Conservation (phyloP, 2,888 invertebrate genomes). For the Chrysotoxum bicinctum region DNA sequence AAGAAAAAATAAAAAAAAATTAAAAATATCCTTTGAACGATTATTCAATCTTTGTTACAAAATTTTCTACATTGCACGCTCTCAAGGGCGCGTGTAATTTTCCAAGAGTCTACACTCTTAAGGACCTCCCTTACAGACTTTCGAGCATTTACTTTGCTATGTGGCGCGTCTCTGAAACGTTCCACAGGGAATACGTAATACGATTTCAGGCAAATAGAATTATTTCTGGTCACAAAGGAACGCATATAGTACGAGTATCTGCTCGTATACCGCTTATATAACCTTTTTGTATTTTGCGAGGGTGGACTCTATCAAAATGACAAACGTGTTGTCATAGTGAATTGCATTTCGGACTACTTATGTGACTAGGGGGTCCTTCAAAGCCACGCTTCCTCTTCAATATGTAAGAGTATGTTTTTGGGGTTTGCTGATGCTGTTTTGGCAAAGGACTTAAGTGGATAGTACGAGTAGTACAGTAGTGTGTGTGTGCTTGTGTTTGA, state of each 20-base stretch:
- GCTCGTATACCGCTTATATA: not conserved
- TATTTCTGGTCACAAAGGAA: conserved; percentile 34
- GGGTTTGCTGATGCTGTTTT: not conserved
- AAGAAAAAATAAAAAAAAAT: not conserved
- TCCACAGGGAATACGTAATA: conserved; percentile 50
- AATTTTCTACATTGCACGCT: conserved; percentile 23
- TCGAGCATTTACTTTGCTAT: not conserved
- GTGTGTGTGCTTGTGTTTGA: not conserved
- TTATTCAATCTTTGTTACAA: conserved; percentile 29
- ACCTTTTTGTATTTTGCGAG: not conserved
- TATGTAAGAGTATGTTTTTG: not conserved
- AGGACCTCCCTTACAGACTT: not conserved
- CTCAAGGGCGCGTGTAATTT: conserved; percentile 41
- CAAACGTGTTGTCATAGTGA: conserved; percentile 33
- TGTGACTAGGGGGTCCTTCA: conserved; percentile 21
- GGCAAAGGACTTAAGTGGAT: conserved; percentile 21
- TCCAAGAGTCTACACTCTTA: conserved; percentile 51
- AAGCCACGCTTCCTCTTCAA: conserved; percentile 20
- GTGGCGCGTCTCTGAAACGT: not conserved
- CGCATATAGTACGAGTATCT: not conserved
- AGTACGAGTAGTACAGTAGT: not conserved
- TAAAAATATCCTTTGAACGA: conserved; percentile 8
- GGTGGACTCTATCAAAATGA: conserved; percentile 31
- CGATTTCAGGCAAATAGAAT: conserved; percentile 39
- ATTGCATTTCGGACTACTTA: conserved; percentile 48